These are phyloP conservation scores for Euproctis similis DNA, from an alignment of 2,888 invertebrate genomes.

Conservation along the genomic window DNA sequence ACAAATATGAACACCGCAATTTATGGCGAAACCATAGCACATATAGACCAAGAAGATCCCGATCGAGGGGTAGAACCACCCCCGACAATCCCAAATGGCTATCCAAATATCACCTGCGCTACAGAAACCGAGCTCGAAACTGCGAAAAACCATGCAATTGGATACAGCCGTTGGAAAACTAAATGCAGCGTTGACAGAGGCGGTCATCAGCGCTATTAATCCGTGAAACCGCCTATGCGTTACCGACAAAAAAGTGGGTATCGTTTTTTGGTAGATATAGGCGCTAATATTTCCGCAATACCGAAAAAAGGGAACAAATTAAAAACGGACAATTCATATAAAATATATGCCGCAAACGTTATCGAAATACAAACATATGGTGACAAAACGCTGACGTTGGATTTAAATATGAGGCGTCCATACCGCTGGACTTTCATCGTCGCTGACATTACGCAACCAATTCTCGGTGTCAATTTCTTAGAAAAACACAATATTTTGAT, in stretches of 20 bases:
- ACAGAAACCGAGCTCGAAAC: background rate
- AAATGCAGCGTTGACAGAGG: background rate
- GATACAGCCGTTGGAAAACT: background rate
- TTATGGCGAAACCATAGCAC: background rate
- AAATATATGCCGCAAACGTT: conserved; percentile 6
- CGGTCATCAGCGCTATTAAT: background rate
- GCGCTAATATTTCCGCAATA: background rate
- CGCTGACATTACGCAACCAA: conserved; percentile 9
- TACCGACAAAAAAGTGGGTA: background rate
- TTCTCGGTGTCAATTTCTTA: conserved; percentile 3
- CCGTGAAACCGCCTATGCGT: background rate
- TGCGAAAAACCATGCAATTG: background rate
- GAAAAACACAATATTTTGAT: too few species aligned
- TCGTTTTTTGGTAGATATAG: background rate
- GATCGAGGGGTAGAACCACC: too few species aligned
- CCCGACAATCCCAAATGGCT: background rate
- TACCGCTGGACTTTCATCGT: conserved; percentile 8
- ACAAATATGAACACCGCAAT: background rate
- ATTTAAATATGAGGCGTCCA: conserved; percentile 6
- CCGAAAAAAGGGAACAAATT: background rate
- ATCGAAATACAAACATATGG: conserved; percentile 7
- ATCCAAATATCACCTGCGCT: background rate
- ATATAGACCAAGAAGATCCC: background rate
- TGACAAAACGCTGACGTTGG: conserved; percentile 2
- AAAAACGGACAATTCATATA: conserved; percentile 1